A percentile compares a stretch with the other conserved stretches of the same genome.
Conservation (phyloP, 1,140 invertebrate genomes). For the Olivierus martensii region DNA sequence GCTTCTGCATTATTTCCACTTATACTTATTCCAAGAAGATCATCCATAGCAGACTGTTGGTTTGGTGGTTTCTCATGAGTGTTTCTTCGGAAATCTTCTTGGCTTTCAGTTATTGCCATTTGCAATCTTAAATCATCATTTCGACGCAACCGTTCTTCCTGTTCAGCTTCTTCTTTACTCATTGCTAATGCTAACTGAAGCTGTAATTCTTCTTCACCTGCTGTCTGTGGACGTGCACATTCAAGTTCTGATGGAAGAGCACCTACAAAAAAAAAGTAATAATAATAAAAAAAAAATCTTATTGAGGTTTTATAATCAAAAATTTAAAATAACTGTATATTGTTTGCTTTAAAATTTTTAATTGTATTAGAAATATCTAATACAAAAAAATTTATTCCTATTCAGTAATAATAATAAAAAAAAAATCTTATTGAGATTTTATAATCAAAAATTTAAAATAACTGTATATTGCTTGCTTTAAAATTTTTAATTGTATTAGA, state of each 20-base stretch:
- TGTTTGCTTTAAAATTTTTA: too few relatives aligned
- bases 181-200: slow-evolving; percentile 94
- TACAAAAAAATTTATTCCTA: too few relatives aligned
- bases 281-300: too few relatives aligned
- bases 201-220: slow-evolving; percentile 95
- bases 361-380: too few relatives aligned
- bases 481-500: too few relatives aligned
- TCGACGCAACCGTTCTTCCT: slow-evolving; percentile 80
- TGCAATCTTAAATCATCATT: slow-evolving; percentile 88
- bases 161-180: slow-evolving; percentile 95
- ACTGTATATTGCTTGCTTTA: too few relatives aligned
- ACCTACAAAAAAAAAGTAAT: neutral
- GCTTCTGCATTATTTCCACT: neutral
- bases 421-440: too few relatives aligned
- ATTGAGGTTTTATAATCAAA: too few relatives aligned
- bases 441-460: too few relatives aligned
- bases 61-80: neutral
- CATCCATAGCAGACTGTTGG: slow-evolving; percentile 2
- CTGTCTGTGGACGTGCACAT: slow-evolving; percentile 81
- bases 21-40: slow-evolving; percentile 8
- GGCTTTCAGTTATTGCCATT: slow-evolving; percentile 81
- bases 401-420: too few relatives aligned
- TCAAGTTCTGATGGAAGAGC: slow-evolving; percentile 57
- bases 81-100: slow-evolving; percentile 53
- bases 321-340: too few relatives aligned